Base-by-base conservation (phyloP, 2,797 vertebrate genomes). In the Pseudochromis fuscus region DNA sequence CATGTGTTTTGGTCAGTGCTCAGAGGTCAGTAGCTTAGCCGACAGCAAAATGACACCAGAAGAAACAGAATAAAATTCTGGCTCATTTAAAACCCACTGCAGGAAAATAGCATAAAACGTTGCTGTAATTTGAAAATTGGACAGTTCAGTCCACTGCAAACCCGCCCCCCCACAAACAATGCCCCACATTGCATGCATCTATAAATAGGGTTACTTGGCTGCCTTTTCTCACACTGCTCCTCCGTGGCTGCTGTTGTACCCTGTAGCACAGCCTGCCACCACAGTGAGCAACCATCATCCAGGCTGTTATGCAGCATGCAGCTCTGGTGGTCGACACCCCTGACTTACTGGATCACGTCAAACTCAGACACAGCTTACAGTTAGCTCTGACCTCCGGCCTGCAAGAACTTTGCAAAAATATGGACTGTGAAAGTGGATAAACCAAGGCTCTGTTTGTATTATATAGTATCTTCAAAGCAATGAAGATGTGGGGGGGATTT, bases 181-280 rank as follows among this genome's bases (percentile, higher is more conserved):
- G 86, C 73, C 74, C 87, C 86, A 86, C 79, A 89, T 85, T 60
- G 65, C 64, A 57, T 79, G 62, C 53, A 72, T 83, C 85, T 88
- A 88, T 88, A 85, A 89, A 91, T 89, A 89, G 81, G 61, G 74
- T 67, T 69, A 72, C 78, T 80, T 74, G 69, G 82, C 83, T 77
- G 74, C 55, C 38, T 81, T 51, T 80, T 42, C 72, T 74, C 25
- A 12, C 55, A 42, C 72, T 37, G 46, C 66, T 76, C 77, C 59
- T 79, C 77, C 23, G 8, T 75, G 72, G 66, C 78, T 79, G 75
- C 66, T 52, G 75, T 61, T 77, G 58, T 60, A 31, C 49, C 86
- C 81, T 56, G 73, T 77, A 80, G 86, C 85, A 31, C 61, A 64
- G 68, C 84, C 86, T 64, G 70, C 75, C 49, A 75, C 56, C 38